These are phyloP conservation scores for Danionella dracula DNA, from an alignment of 2,797 vertebrate species.

Conservation along the genomic window DNA sequence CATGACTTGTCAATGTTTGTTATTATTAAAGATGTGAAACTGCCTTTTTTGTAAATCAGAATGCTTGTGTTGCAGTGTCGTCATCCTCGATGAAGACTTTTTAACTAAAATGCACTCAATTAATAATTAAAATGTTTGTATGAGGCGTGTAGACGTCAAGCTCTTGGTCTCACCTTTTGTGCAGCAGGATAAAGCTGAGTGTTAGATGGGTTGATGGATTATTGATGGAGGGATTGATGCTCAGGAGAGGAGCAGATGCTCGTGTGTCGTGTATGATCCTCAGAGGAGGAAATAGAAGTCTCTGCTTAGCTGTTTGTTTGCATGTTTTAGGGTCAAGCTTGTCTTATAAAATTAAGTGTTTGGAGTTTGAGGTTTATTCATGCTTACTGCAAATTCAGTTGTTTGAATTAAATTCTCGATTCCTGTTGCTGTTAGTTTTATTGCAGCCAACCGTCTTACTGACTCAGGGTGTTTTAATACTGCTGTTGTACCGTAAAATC, in stretches of 20 bases:
- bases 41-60: not conserved
- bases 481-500: not conserved
- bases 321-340: not conserved
- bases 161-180: conserved; percentile 13
- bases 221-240: conserved; percentile 46
- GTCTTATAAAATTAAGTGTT: not conserved
- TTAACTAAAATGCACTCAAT: not conserved
- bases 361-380: too few relatives aligned
- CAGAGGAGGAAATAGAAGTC: not conserved
- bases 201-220: conserved; percentile 47
- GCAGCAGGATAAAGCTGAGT: conserved; percentile 4
- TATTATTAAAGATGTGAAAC: not conserved
- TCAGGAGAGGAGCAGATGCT: not conserved
- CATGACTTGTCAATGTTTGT: too few relatives aligned
- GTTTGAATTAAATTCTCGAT: too few relatives aligned
- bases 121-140: not conserved
- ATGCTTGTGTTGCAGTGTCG: not conserved
- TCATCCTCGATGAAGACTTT: not conserved
- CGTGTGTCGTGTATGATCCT: not conserved
- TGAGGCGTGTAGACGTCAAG: not conserved
- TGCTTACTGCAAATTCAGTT: too few relatives aligned
- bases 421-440: not conserved
- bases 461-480: not conserved
- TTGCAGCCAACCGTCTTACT: not conserved
- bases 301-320: not conserved